Conservation (phyloP, 2,888 invertebrate genomes). For the Leistus spinibarbis region DNA sequence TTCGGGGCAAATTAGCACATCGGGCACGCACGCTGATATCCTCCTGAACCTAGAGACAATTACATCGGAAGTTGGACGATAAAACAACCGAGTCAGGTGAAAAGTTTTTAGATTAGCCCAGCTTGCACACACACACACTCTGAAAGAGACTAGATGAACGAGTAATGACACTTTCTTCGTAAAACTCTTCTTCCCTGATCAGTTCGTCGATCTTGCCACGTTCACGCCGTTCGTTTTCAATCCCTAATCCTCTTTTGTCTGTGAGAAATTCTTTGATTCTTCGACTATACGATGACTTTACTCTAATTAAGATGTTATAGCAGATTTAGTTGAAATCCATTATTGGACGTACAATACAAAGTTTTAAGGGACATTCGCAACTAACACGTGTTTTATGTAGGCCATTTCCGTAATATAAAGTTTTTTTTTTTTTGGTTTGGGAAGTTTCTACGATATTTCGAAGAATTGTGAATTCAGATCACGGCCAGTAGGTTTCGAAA, state of each 20-base stretch:
- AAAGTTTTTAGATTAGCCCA: constrained; percentile 29
- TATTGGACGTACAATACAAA: not conserved
- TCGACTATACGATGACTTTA: not conserved
- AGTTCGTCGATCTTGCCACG: not conserved
- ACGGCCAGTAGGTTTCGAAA: not conserved
- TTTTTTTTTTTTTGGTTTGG: too few species aligned
- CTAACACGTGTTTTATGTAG: constrained; percentile 6
- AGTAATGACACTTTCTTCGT: not conserved
- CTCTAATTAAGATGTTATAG: too few species aligned
- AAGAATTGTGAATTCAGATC: not conserved
- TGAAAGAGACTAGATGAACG: constrained; percentile 5
- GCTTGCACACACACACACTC: not conserved
- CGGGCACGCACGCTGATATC: constrained; percentile 11
- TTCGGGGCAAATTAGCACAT: constrained; percentile 10
- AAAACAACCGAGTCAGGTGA: constrained; percentile 36
- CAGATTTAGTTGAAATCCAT: too few species aligned
- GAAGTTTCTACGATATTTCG: not conserved
- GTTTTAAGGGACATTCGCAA: not conserved
- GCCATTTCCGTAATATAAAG: constrained; percentile 1
- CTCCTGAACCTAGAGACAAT: constrained; percentile 38
- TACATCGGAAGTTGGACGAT: constrained; percentile 44
- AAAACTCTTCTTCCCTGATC: not conserved
- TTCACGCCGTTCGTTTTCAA: not conserved
- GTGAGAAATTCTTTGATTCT: not conserved
- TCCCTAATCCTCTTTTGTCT: not conserved